Evolutionary conservation across 37 sponge, comb jelly and placozoan genomes (phyloP), one percentile per base, ranked within the genome.

Genomic region (Beroe forskalii): DNA sequence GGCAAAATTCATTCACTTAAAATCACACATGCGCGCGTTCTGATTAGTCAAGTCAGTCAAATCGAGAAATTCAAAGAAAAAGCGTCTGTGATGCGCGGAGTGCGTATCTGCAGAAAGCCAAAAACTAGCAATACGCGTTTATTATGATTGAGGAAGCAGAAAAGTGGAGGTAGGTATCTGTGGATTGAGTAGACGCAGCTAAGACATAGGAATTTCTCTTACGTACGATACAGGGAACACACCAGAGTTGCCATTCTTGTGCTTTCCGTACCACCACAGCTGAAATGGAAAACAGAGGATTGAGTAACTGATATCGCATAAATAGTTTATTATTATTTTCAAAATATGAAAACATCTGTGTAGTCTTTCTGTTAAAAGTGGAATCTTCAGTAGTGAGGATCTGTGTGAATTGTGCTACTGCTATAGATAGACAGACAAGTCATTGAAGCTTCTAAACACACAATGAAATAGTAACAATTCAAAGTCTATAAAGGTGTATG

Each of bases 191-290:
- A 12, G 6, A 48, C 55, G 55, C 12, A 48, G 12, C 23, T 80
- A 80, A n/a, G 86, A 80, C 44, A 80, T 41, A 22, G 86, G 86
- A 23, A 80, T 41, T 23, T 80, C 86, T 42, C 86, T 23, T 22
- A 80, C 86, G 55, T 80, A 80, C 40, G 86, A 44, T 3, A 80
- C 86, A 9, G 86, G 86, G 27, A 80, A 80, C 8, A 80, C 44
- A 20, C 86, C 86, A 22, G 42, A 43, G 42, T 41, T 80, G 28
- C 86, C 86, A 38, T 80, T 80, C 55, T 80, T 80, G 55, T 80
- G 86, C 55, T 80, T 80, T 43, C 86, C 86, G 55, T 80, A 80
- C 86, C 86, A 80, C 86, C 86, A 80, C 86, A 80, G 22, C 86
- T 80, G 86, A 42, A 42, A 80, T 6, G 14, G 28, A n/a, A n/a